These are phyloP conservation scores for Xanthia togata DNA, from an alignment of 2,888 invertebrate species.

Conservation along the genomic window DNA sequence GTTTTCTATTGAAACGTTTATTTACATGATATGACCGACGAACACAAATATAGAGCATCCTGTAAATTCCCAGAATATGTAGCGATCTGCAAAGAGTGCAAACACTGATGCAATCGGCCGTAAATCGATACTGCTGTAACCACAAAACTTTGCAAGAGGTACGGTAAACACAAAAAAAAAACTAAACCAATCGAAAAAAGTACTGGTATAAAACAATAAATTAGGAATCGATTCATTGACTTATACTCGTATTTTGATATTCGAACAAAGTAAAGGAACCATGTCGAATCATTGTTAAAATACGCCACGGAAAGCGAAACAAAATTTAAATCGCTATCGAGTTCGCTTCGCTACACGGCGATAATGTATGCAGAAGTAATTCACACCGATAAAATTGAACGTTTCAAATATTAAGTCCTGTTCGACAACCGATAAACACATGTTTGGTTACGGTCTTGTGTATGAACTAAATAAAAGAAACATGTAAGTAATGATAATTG, in stretches of 20 bases:
- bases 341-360: conserved; percentile 48
- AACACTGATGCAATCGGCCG: not conserved
- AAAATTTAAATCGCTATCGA: conserved; percentile 62
- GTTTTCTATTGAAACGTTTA: not conserved
- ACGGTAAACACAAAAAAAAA: conserved; percentile 7
- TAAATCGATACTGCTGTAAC: not conserved
- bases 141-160: not conserved
- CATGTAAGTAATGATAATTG: conserved; percentile 65
- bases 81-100: no score
- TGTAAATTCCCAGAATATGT: not conserved
- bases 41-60: not conserved
- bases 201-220: conserved; percentile 39
- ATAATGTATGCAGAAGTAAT: conserved; percentile 57
- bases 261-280: conserved; percentile 42
- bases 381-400: conserved; percentile 56
- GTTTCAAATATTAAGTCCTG: conserved; percentile 66
- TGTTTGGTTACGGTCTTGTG: conserved; percentile 67
- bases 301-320: conserved; percentile 54
- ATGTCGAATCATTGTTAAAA: conserved; percentile 53
- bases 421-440: conserved; percentile 72
- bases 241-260: conserved; percentile 47
- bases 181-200: conserved; percentile 13
- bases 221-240: conserved; percentile 53
- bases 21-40: not conserved
- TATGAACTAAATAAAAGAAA: conserved; percentile 65